phyloP scores from a whole-genome alignment of 2,888 invertebrate genomes.

The Oscheius sp. region DNA sequence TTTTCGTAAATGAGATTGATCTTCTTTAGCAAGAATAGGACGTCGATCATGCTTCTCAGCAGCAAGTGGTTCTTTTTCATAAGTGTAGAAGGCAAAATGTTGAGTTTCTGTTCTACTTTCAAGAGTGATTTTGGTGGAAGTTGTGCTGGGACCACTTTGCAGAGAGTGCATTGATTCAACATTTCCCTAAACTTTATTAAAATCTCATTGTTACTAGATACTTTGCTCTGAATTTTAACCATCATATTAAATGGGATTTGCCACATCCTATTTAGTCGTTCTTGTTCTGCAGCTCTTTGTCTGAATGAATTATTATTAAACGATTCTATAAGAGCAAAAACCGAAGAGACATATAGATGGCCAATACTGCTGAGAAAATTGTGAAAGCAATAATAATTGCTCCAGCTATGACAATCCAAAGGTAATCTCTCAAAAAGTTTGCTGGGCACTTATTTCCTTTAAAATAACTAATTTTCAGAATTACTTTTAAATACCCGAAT shows the following conservation, averaged over 20 bases:
- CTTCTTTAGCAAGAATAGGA: constrained; percentile 35
- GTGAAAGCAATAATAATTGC: constrained; percentile 39
- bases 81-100: constrained; percentile 34
- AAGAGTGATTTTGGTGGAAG: constrained; percentile 45
- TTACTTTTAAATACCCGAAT: constrained; percentile 31
- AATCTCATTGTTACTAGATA: neutral
- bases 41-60: constrained; percentile 39
- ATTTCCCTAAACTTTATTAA: constrained; percentile 35
- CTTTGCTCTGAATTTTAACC: constrained; percentile 29
- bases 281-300: constrained; percentile 37
- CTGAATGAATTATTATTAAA: constrained; percentile 28
- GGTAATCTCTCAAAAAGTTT: constrained; percentile 47
- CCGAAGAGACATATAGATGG: constrained; percentile 32
- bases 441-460: constrained; percentile 37
- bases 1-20: constrained; percentile 38
- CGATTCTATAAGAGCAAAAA: neutral
- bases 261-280: constrained; percentile 45
- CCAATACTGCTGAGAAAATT: constrained; percentile 35
- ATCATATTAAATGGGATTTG: constrained; percentile 33
- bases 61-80: constrained; percentile 35
- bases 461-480: neutral
- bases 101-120: constrained; percentile 45
- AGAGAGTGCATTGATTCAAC: constrained; percentile 43
- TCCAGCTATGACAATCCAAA: constrained; percentile 47
- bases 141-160: constrained; percentile 44